These are phyloP conservation scores for Himantopus leucocephalus DNA, from an alignment of 2,113 vertebrate genomes.

Conservation along the genomic window DNA sequence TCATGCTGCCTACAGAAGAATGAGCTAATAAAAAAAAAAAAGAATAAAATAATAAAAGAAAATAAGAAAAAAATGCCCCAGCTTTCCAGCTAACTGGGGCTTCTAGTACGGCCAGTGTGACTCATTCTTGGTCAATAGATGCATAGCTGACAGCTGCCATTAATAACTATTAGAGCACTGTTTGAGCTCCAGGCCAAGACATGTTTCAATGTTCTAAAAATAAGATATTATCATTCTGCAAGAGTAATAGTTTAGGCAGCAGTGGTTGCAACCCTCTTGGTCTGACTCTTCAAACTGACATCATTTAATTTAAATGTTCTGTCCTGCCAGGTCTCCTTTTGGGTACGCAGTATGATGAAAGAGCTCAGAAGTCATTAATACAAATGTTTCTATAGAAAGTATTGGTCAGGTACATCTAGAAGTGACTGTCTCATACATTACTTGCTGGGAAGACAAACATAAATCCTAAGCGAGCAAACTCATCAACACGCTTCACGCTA, in stretches of 20 bases:
- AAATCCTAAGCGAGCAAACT: constrained; percentile 36
- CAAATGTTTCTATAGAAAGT: constrained; percentile 19
- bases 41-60: not conserved
- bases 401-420: not conserved
- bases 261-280: constrained; percentile 44
- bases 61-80: not conserved
- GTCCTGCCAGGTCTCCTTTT: constrained; percentile 14
- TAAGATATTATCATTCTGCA: constrained; percentile 63
- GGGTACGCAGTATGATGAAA: not conserved
- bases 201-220: constrained; percentile 69
- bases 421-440: constrained; percentile 29
- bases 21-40: not conserved
- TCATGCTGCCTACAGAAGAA: constrained; percentile 11
- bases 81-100: not conserved
- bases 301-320: constrained; percentile 51
- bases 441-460: not conserved
- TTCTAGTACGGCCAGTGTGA: constrained; percentile 45
- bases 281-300: constrained; percentile 47
- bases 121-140: constrained; percentile 61
- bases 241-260: constrained; percentile 49
- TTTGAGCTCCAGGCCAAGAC: constrained; percentile 44
- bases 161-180: constrained; percentile 71
- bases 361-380: constrained; percentile 16
- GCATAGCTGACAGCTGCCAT: constrained; percentile 65
- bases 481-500: not conserved